Percentiles rank a stretch among this genome's conserved stretches.
These are phyloP conservation scores for Coenonympha arcania DNA, from an alignment of 2,888 invertebrate species.

Conservation along the genomic window DNA sequence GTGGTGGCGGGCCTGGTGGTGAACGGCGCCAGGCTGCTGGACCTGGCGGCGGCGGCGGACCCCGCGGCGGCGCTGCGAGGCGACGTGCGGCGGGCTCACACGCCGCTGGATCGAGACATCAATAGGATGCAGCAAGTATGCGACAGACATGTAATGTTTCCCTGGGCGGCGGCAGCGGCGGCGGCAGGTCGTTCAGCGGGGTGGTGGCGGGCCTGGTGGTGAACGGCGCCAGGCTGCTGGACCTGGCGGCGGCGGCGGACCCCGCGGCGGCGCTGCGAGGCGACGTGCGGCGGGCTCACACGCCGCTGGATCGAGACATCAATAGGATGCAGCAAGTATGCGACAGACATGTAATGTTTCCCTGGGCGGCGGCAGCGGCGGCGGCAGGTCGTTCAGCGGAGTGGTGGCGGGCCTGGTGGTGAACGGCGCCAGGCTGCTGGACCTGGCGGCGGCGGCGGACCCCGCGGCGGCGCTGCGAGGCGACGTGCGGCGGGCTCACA, in stretches of 20 bases:
- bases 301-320: constrained; percentile 83
- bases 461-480: constrained; percentile 84
- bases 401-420: constrained; percentile 77
- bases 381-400: constrained; percentile 82
- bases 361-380: constrained; percentile 84
- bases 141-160: too few relatives aligned
- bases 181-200: constrained; percentile 81
- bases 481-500: constrained; percentile 85
- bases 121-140: constrained; percentile 90
- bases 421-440: constrained; percentile 87
- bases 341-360: too few relatives aligned
- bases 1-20: constrained; percentile 92
- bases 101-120: constrained; percentile 83
- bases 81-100: constrained; percentile 85
- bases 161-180: constrained; percentile 84
- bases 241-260: constrained; percentile 88
- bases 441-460: constrained; percentile 88
- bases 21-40: constrained; percentile 87
- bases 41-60: constrained; percentile 88
- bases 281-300: constrained; percentile 85
- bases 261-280: constrained; percentile 84
- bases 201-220: constrained; percentile 77
- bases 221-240: constrained; percentile 87
- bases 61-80: constrained; percentile 84
- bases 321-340: constrained; percentile 90